These are phyloP conservation scores for Amphiprion clarkii DNA, from an alignment of 2,797 vertebrate genomes.

Conservation along the genomic window DNA sequence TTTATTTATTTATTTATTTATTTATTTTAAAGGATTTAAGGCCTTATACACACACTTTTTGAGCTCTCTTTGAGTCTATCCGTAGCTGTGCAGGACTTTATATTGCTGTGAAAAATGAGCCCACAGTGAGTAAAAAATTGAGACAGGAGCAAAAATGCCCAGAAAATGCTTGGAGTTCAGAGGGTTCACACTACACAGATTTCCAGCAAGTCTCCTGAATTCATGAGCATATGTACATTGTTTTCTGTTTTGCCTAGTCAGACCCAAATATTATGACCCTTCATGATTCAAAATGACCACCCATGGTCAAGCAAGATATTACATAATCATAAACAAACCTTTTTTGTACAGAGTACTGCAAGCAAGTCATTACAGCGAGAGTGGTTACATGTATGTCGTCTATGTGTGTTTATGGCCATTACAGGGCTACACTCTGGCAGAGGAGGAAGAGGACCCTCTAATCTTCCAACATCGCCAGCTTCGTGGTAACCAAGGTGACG, in stretches of 20 bases:
- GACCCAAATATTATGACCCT: neutral
- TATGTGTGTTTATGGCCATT: constrained; percentile 53
- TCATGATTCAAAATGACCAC: constrained; percentile 2
- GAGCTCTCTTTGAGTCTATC: too few species aligned
- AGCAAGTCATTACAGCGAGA: constrained; percentile 39
- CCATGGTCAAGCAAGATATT: constrained; percentile 26
- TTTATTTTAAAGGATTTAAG: too few species aligned
- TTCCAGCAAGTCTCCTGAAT: constrained; percentile 3
- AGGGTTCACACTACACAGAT: neutral
- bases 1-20: too few species aligned
- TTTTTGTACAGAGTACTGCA: constrained; percentile 26
- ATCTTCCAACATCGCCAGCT: constrained; percentile 95
- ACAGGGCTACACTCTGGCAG: constrained; percentile 97
- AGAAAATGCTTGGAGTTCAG: too few species aligned
- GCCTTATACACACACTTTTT: too few species aligned
- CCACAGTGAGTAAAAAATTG: too few species aligned
- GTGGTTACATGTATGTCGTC: constrained; percentile 50
- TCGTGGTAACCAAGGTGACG: constrained; percentile 91
- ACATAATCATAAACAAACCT: constrained; percentile 43
- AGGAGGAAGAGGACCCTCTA: constrained; percentile 96
- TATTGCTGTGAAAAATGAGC: too few species aligned
- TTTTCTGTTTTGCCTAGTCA: neutral
- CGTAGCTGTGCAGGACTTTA: too few species aligned
- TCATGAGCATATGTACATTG: neutral
- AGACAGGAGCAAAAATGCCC: too few species aligned